Percentiles rank a stretch among this genome's conserved stretches.
These are phyloP conservation scores for Meda fulgida DNA, from an alignment of 2,797 vertebrate genomes.

Conservation along the genomic window DNA sequence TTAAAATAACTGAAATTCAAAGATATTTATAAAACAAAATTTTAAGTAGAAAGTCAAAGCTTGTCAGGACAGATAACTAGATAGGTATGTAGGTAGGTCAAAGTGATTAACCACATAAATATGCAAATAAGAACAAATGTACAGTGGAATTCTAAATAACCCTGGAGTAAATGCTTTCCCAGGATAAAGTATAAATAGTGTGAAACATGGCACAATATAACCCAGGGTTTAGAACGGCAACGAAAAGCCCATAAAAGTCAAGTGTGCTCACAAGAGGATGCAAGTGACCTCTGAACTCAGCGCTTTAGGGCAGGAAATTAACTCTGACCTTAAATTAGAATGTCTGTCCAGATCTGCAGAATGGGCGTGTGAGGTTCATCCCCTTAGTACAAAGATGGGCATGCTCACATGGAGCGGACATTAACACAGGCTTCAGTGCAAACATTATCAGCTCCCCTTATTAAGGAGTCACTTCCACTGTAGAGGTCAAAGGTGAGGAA, in stretches of 20 bases:
- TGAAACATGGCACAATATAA: not conserved
- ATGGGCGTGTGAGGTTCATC: constrained; percentile 67
- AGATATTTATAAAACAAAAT: too few relatives aligned
- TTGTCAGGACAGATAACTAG: not conserved
- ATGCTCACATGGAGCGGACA: constrained; percentile 49
- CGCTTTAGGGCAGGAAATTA: constrained; percentile 76
- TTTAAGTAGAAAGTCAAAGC: not conserved
- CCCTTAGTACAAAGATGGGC: constrained; percentile 58
- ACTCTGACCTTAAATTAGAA: constrained; percentile 72
- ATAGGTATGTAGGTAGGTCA: not conserved
- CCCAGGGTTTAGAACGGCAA: not conserved
- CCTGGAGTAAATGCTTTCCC: not conserved
- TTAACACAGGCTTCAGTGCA: not conserved
- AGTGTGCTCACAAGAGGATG: constrained; percentile 53
- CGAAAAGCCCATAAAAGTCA: not conserved
- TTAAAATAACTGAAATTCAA: too few relatives aligned
- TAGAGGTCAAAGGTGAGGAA: constrained; percentile 65
- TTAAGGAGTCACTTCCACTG: not conserved
- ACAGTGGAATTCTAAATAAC: not conserved
- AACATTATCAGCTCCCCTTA: not conserved
- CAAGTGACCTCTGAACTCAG: constrained; percentile 69
- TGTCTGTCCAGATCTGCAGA: constrained; percentile 69
- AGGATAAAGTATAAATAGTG: not conserved
- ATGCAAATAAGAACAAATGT: not conserved
- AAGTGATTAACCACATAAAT: not conserved